Percentiles rank a stretch among this genome's conserved stretches.
Conservation (phyloP, 2,113 vertebrate genomes). For the Etheostoma cragini region DNA sequence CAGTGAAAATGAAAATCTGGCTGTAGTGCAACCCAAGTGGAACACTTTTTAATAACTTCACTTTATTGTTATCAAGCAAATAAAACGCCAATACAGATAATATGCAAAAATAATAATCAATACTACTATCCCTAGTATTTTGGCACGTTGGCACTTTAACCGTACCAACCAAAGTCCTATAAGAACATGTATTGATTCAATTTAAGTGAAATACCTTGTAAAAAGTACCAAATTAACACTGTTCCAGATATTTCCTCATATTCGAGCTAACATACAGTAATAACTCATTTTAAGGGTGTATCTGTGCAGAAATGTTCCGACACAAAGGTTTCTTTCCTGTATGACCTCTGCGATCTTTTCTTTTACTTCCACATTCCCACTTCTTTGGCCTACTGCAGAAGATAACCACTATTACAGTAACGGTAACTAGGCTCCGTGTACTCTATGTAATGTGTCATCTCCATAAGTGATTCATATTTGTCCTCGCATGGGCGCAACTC, state of each 20-base stretch:
- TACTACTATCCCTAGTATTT: background rate
- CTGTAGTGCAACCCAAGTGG: too few species aligned
- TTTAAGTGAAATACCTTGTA: background rate
- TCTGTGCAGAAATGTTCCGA: constrained; percentile 56
- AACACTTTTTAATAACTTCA: too few species aligned
- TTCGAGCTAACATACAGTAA: background rate
- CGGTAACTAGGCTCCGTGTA: constrained; percentile 89
- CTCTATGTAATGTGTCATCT: constrained; percentile 71
- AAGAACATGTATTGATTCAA: background rate
- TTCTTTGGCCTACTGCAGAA: constrained; percentile 91
- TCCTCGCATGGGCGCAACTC: constrained; percentile 70
- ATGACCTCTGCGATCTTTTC: constrained; percentile 80
- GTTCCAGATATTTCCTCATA: background rate
- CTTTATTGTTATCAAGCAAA: too few species aligned
- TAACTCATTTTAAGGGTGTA: background rate
- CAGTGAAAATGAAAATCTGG: too few species aligned
- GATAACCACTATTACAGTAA: constrained; percentile 98
- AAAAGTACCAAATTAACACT: background rate
- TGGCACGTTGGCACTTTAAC: background rate
- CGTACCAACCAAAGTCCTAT: too few species aligned
- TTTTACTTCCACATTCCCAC: constrained; percentile 77
- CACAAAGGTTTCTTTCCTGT: constrained; percentile 56
- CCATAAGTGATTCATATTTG: constrained; percentile 56
- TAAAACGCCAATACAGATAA: too few species aligned
- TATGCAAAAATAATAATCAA: too few species aligned